These are phyloP conservation scores for Diorhabda elongata DNA, from an alignment of 1,140 invertebrate species.

Conservation along the genomic window DNA sequence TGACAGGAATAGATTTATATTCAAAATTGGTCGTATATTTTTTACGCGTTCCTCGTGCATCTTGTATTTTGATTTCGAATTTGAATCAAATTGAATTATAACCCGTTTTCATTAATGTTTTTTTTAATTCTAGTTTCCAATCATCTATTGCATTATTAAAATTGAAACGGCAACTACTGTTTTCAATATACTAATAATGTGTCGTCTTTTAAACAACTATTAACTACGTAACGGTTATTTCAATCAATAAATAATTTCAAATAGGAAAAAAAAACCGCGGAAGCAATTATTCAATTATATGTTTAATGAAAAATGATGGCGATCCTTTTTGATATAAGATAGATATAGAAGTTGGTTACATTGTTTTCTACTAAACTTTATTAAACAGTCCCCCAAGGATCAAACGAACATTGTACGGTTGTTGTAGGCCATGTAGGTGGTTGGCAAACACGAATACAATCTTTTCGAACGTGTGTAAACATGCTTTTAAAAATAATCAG, in stretches of 20 bases:
- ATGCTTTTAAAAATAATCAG: too few species aligned
- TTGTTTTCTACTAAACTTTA: conserved; percentile 9
- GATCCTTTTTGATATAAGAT: conserved; percentile 6
- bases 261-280: not conserved
- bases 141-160: too few species aligned
- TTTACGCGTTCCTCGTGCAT: too few species aligned
- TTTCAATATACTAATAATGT: conserved; percentile 4
- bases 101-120: too few species aligned
- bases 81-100: too few species aligned
- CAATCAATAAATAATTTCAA: conserved; percentile 8
- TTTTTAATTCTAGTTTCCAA: too few species aligned
- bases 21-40: too few species aligned
- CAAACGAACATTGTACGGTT: not conserved
- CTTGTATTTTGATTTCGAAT: too few species aligned
- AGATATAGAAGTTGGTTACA: conserved; percentile 2
- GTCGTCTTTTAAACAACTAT: conserved; percentile 6
- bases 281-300: conserved; percentile 18
- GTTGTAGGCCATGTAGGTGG: not conserved
- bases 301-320: conserved; percentile 10
- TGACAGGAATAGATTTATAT: too few species aligned
- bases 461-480: too few species aligned
- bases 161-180: not conserved
- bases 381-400: conserved; percentile 2
- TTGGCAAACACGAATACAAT: too few species aligned
- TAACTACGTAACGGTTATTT: not conserved